Evolutionary conservation across 23 tunicate genomes (phyloP).

Genomic region (Trididemnum miniatum): DNA sequence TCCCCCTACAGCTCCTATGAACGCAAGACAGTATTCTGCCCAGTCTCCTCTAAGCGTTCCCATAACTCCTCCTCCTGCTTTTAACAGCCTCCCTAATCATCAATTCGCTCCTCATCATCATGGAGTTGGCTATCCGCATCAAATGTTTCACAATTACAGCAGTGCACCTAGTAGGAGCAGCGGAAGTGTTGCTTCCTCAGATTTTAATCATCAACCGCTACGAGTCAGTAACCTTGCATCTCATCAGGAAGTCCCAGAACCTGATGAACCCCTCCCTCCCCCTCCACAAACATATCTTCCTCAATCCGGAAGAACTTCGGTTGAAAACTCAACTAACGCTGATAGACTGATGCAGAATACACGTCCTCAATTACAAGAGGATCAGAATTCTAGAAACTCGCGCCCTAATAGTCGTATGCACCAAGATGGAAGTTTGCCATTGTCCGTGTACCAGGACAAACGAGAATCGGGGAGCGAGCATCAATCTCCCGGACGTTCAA

Average conservation of each 20-base stretch:
- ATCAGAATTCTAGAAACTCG: constrained; percentile 1
- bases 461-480: neutral
- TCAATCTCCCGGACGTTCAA: constrained; percentile 7
- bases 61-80: neutral
- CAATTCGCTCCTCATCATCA: constrained; percentile 28
- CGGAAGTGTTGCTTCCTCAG: constrained; percentile 70
- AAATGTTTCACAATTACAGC: constrained; percentile 28
- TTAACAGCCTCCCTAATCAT: neutral
- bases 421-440: constrained; percentile 33
- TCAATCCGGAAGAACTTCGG: constrained; percentile 3
- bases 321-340: neutral
- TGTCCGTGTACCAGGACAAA: constrained; percentile 45
- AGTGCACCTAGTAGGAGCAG: constrained; percentile 70
- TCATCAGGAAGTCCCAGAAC: constrained; percentile 47
- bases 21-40: no score
- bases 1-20: no score
- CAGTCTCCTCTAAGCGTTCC: no score
- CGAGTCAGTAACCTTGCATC: constrained; percentile 36
- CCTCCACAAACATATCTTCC: constrained; percentile 13
- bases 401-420: constrained; percentile 52
- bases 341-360: neutral
- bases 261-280: neutral
- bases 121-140: constrained; percentile 14
- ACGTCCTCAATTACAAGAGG: neutral
- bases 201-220: constrained; percentile 45